phyloP scores from a whole-genome alignment of 2,797 vertebrate species.

The Microhierax caerulescens region DNA sequence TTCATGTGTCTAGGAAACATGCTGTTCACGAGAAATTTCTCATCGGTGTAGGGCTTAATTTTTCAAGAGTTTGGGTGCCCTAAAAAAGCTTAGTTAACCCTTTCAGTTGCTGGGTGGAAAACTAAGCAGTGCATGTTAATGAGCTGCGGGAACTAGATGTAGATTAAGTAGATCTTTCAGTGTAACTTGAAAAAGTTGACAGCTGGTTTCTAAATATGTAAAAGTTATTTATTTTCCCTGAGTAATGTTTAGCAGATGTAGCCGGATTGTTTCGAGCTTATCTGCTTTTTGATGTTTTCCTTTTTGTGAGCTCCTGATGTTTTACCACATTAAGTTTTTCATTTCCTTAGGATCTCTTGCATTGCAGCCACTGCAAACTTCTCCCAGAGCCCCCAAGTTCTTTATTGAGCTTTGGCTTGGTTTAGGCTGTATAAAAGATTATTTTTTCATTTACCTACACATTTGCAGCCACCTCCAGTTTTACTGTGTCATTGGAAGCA shows the following conservation, averaged over 20 bases:
- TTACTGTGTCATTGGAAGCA: conserved; percentile 22
- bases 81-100: neutral
- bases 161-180: neutral
- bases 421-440: neutral
- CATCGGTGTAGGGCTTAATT: neutral
- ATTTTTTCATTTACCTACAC: neutral
- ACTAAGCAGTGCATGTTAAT: neutral
- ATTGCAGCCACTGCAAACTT: neutral
- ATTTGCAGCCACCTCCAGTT: neutral
- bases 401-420: neutral
- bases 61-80: neutral
- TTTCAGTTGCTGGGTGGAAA: neutral
- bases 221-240: neutral
- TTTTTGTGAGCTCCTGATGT: neutral
- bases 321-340: neutral
- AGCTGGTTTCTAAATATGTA: neutral
- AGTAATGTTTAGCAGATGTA: neutral
- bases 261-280: neutral
- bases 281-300: neutral
- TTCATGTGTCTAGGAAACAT: neutral
- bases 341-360: neutral
- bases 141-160: neutral
- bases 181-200: neutral
- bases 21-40: neutral
- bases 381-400: neutral